Base-by-base conservation (phyloP, 2,797 vertebrate genomes). In the Gouania willdenowi region DNA sequence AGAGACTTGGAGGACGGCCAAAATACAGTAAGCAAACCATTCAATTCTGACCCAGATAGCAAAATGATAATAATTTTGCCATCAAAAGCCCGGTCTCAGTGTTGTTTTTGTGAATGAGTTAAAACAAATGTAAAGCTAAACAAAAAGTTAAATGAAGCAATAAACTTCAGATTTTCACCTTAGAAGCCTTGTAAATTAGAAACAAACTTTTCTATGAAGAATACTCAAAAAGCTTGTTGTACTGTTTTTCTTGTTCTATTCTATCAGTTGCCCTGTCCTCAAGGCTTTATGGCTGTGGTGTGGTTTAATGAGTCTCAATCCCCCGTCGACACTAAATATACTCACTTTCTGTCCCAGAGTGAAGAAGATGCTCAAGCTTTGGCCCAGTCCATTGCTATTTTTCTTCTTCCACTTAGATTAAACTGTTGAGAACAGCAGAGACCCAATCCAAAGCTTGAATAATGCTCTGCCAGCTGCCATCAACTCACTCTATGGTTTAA, bases 391-490 rank as follows among this genome's bases (percentile, higher is more conserved):
- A 62, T 64, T 8, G 14, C 46, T 32, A 55, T 68, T 68, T 40
- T 38, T 64, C 55, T 67, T 24, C 24, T 37, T 47, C 39, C 39
- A 12, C 40, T 43, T 52, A 61, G 41, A 77, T 75, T 66, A 57
- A 47, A 57, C 62, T 63, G 27, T 41, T 48, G 59, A 61, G 45
- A 71, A 50, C 8, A 45, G 26, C 43, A 17, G 46, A 72, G 34
- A 60, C 57, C 56, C 54, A 43, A 62, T 43, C 31, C 58, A 56
- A 21, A 31, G 43, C 31, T 29, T 38, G 25, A 41, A 25, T 63
- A 67, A 74, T 63, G 67, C 58, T 40, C 55, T 47, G 26, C 40
- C 39, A 34, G 51, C 64, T 58, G 50, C 56, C 79, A 62, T 63
- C 63, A 60, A 52, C 55, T 56, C 38, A 26, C 19, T 61, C 45